phyloP scores from a whole-genome alignment of 1,140 invertebrate species.

The Ruditapes philippinarum region DNA sequence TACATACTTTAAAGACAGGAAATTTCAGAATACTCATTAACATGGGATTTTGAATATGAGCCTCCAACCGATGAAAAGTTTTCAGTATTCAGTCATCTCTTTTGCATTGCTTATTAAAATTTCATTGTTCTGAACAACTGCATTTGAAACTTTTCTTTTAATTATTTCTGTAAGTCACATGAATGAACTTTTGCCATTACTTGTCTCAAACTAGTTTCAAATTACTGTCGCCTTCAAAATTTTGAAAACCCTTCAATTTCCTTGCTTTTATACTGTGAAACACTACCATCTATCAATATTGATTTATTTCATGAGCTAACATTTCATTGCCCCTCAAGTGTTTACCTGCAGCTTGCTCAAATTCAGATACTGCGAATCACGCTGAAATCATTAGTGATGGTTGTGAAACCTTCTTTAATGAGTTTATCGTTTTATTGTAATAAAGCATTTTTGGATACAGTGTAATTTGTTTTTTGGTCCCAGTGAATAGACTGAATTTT shows the following conservation, averaged over 20 bases:
- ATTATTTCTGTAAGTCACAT: neutral
- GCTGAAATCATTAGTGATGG: constrained; percentile 19
- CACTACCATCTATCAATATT: constrained; percentile 35
- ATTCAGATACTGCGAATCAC: neutral
- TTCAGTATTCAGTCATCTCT: neutral
- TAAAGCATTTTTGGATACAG: constrained; percentile 12
- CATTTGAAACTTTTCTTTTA: constrained; percentile 29
- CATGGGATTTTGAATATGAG: neutral
- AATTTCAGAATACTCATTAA: neutral
- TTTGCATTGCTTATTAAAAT: neutral
- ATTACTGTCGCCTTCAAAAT: neutral
- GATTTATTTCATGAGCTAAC: neutral
- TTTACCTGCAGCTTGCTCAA: neutral
- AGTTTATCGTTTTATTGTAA: neutral
- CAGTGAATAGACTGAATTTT: constrained; percentile 39
- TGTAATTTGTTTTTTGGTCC: constrained; percentile 15
- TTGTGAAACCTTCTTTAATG: neutral
- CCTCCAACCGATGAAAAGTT: neutral
- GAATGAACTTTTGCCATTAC: neutral
- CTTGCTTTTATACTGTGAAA: neutral
- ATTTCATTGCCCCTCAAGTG: neutral
- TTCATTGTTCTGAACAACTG: neutral
- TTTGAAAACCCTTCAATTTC: neutral
- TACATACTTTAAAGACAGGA: neutral
- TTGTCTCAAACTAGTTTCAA: neutral